These are phyloP conservation scores for Adelosebastes latens DNA, from an alignment of 2,797 vertebrate species.

Conservation along the genomic window DNA sequence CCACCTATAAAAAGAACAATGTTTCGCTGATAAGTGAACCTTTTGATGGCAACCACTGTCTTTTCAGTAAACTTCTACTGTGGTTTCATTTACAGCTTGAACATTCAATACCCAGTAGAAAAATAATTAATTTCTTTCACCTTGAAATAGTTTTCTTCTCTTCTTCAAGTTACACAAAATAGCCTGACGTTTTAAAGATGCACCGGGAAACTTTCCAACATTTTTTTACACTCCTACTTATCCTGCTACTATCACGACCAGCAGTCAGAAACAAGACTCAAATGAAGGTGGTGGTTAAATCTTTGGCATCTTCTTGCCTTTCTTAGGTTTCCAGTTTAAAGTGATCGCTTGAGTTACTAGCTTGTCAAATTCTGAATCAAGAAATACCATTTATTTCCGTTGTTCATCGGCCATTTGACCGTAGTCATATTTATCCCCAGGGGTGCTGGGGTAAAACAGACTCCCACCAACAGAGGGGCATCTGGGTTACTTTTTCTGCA, in stretches of 20 bases:
- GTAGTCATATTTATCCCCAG: neutral
- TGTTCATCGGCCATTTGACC: too few relatives aligned
- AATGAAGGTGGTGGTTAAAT: neutral
- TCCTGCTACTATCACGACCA: too few relatives aligned
- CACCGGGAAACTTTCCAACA: too few relatives aligned
- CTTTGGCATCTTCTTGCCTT: neutral
- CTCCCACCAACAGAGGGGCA: neutral
- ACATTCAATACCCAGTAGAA: too few relatives aligned
- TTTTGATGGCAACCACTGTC: neutral
- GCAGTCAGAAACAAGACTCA: neutral
- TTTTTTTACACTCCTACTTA: too few relatives aligned
- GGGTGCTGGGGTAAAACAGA: neutral
- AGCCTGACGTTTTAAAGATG: neutral
- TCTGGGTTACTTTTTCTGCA: neutral
- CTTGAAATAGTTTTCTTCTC: neutral
- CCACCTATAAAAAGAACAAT: neutral
- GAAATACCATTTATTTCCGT: too few relatives aligned
- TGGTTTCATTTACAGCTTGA: neutral
- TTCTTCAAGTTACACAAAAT: neutral
- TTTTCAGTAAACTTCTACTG: too few relatives aligned
- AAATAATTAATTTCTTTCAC: too few relatives aligned
- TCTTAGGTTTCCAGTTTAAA: too few relatives aligned
- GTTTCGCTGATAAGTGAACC: too few relatives aligned
- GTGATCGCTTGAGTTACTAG: too few relatives aligned
- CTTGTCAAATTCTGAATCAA: too few relatives aligned